Base-by-base conservation (phyloP, 2,113 vertebrate genomes). In the Zootoca vivipara region DNA sequence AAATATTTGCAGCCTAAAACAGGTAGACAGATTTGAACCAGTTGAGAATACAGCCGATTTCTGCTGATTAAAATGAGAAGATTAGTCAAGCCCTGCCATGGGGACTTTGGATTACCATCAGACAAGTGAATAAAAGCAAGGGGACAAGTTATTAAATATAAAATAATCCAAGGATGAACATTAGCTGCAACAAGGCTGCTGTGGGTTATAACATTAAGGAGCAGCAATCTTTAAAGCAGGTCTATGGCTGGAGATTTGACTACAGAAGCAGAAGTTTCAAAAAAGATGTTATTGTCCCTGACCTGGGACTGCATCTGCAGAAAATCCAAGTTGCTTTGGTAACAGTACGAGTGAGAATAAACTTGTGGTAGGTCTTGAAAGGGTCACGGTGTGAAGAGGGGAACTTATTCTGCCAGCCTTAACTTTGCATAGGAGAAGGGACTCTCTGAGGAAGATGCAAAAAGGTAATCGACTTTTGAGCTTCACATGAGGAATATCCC, bases 11-110 rank as follows among this genome's bases (percentile, higher is more conserved):
- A 88, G 16, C 26, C n/a, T 28, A 94, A 92, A 92, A 87, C 87
- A 93, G 89, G 90, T 78, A 84, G 90, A 93, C 94, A 94, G 87
- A 87, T 93, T 92, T 67, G 78, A 89, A 90, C 88, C 91, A 93
- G 84, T 93, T 90, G 91, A 95, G 84, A 93, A 91, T 94, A 91
- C 93, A 73, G 65, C n/a, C 90, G 80, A 38, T 93, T 95, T 94
- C 65, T 69, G 64, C 81, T 72, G 46, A 87, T 87, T 72, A 80
- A 87, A 87, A 72, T 30, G 24, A 70, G 85, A 80, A 87, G n/a
- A 80, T 87, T 80, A 80, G 80, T 87, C 42, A 38, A 38, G 65
- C 33, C 65, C 10, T 80, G 65, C 78, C 67, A 30, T 58, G 33
- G 65, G 77, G 33, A 56, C 5, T 87, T 87, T 22, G 46, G 78